A percentile compares a stretch with the other conserved stretches of the same genome.
These are phyloP conservation scores for Eristalinus aeneus DNA, from an alignment of 2,888 invertebrate species.

Conservation along the genomic window DNA sequence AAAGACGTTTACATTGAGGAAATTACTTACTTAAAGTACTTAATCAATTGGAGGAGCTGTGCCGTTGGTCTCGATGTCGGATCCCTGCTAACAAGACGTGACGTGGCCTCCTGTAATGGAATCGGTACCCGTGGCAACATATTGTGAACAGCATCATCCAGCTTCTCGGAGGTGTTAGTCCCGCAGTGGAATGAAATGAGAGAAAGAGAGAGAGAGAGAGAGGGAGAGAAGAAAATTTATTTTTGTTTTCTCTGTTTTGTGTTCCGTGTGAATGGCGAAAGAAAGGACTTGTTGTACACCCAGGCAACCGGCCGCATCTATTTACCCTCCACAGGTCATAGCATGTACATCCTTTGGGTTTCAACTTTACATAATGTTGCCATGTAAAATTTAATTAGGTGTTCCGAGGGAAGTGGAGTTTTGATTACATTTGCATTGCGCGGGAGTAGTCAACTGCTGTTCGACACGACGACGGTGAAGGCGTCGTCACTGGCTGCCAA, in stretches of 20 bases:
- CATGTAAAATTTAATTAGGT: slow-evolving; percentile 76
- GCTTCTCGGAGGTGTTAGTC: slow-evolving; percentile 81
- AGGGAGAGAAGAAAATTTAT: slow-evolving; percentile 3
- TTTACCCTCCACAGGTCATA: slow-evolving; percentile 7
- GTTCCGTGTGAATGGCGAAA: slow-evolving; percentile 28
- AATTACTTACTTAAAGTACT: slow-evolving; percentile 91
- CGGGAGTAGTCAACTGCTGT: not conserved
- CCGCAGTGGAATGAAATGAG: not conserved
- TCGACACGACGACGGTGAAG: not conserved
- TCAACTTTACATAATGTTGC: slow-evolving; percentile 22
- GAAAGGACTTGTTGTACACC: slow-evolving; percentile 3
- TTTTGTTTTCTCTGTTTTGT: not conserved
- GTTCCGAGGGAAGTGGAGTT: slow-evolving; percentile 74
- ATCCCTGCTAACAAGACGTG: slow-evolving; percentile 91
- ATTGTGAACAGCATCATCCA: slow-evolving; percentile 90
- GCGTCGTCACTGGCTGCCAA: not conserved
- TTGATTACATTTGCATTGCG: slow-evolving; percentile 78
- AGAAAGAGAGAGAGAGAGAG: not conserved
- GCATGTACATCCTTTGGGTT: not conserved
- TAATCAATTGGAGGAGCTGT: slow-evolving; percentile 93
- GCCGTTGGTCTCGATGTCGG: slow-evolving; percentile 94
- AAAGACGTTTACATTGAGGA: slow-evolving; percentile 60
- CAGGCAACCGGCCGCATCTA: not conserved
- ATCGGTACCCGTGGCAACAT: slow-evolving; percentile 90
- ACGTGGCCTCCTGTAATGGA: slow-evolving; percentile 93